Evolutionary conservation across 2,113 vertebrate genomes (phyloP).

Genomic region (Sinocyclocheilus anshuiensis): DNA sequence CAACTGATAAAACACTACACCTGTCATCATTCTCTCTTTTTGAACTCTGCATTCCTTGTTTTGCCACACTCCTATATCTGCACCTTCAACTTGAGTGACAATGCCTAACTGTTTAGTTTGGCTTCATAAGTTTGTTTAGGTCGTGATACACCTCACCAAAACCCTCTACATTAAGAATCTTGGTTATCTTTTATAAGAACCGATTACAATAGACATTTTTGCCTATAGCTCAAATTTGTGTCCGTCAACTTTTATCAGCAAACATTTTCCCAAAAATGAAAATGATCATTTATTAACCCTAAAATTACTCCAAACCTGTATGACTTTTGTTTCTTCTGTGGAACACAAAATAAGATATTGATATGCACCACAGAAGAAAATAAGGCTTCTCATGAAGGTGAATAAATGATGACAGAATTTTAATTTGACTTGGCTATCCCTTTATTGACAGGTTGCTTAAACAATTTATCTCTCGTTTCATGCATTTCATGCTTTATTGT

Average conservation of each 20-base stretch:
- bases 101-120: neutral
- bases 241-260: neutral
- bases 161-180: neutral
- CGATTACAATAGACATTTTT: neutral
- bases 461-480: too few species aligned
- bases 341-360: too few species aligned
- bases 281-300: neutral
- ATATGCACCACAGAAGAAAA: neutral
- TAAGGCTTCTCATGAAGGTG: neutral
- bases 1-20: constrained; percentile 47
- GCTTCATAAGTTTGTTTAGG: neutral
- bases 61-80: neutral
- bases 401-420: too few species aligned
- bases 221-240: neutral
- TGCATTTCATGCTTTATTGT: too few species aligned
- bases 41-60: neutral
- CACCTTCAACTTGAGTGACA: neutral
- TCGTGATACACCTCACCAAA: neutral
- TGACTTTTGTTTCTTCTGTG: too few species aligned
- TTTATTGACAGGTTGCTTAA: too few species aligned
- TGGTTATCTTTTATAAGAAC: neutral
- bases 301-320: neutral
- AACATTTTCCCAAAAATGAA: neutral
- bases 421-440: too few species aligned
- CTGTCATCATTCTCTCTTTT: neutral